Base-by-base conservation (phyloP, 2,888 invertebrate species). In the Drosophila formosana region DNA sequence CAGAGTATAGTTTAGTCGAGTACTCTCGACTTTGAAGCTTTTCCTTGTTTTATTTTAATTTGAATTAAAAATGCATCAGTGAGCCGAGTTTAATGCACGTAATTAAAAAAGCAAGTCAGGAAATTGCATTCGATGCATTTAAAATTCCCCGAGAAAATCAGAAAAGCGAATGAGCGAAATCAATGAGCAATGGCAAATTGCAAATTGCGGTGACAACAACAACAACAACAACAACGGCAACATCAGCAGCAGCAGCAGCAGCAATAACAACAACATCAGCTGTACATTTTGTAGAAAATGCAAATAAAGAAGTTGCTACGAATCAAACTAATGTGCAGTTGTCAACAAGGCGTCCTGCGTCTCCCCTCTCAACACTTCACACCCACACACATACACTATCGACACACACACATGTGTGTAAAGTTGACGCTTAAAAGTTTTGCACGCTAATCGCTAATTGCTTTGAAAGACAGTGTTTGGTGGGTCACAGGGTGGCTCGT, bases 41-140 rank as follows among this genome's bases (percentile, higher is more conserved):
- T 6, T 28, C 49, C n/a, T 30, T 18, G 8, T 58, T 43, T 37
- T 47, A 80, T 84, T 82, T 84, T 83, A 86, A 81, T 86, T 88
- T 88, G 78, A 79, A 88, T 85, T 86, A 69, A 86, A 85, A 75
- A 86, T 86, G 88, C 88, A 86, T 80, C 87, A 77, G 47, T 83
- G 84, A 77, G 60, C 66, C 70, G 84, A 80, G 80, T 72, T 82
- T 74, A 85, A 85, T 85, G 80, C 78, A 72, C 66, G 70, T 84
- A 86, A 85, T 88, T 85, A 80, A 88, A 86, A 86, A 57, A 70
- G 73, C 66, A 79, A 86, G 84, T 75, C 84, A 83, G 88, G 79
- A 85, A 88, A 85, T 85, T 88, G 83, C 86, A 56, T 45, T 45
- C 66, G 82, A 76, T 78, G 75, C 83, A 86, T 88, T 81, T 86